A percentile compares a stretch with the other conserved stretches of the same genome.
Evolutionary conservation across 2,113 vertebrate species (phyloP).

Genomic region (rat (Rattus norvegicus)): DNA sequence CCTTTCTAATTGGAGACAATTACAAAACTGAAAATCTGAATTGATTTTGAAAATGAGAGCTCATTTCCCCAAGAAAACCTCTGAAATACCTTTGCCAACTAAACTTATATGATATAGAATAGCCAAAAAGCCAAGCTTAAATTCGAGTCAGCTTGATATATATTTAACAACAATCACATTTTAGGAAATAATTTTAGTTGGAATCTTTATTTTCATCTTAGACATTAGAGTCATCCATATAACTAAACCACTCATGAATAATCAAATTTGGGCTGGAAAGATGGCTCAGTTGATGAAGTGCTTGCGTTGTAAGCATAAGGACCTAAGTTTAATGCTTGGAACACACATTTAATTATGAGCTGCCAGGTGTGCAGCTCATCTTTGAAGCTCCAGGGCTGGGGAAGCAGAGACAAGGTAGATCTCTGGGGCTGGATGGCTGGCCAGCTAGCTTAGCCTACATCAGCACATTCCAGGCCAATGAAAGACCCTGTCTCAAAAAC

Average conservation of each 20-base stretch:
- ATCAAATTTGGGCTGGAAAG: background rate
- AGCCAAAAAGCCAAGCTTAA: constrained; percentile 40
- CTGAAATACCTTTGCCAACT: constrained; percentile 27
- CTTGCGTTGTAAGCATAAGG: background rate
- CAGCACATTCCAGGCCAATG: background rate
- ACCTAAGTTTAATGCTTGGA: background rate
- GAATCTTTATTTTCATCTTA: constrained; percentile 36
- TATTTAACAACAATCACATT: constrained; percentile 37
- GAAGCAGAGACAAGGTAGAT: background rate
- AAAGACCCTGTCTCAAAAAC: background rate
- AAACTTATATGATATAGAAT: constrained; percentile 3
- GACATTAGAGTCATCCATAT: background rate
- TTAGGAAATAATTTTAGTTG: constrained; percentile 41
- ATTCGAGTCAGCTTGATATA: background rate
- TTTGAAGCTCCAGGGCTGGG: background rate
- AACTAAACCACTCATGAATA: background rate
- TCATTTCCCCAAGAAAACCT: background rate
- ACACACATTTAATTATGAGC: no score
- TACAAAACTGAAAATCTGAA: constrained; percentile 37
- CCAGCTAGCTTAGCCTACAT: background rate
- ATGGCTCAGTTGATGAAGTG: background rate
- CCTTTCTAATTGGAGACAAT: background rate
- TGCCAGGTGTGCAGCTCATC: background rate
- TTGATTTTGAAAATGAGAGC: constrained; percentile 1
- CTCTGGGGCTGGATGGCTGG: no score